Evolutionary conservation across 1,140 invertebrate species (phyloP).

Genomic region (Rhagoletis zephyria): DNA sequence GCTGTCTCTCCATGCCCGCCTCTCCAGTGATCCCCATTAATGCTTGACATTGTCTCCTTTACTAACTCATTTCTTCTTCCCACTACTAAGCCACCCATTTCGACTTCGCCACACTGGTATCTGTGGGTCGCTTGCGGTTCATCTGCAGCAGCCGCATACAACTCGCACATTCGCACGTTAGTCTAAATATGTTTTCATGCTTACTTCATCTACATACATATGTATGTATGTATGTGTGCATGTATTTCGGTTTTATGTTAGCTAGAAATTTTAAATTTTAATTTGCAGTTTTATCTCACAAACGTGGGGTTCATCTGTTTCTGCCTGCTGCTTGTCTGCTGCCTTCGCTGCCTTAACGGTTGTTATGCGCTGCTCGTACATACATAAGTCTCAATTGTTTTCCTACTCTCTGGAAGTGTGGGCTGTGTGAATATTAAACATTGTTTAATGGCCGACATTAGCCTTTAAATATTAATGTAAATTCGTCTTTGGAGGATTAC

Average conservation of each 20-base stretch:
- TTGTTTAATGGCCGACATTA: conserved; percentile 20
- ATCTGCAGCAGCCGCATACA: background rate
- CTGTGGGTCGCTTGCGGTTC: conserved; percentile 6
- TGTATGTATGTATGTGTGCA: no score
- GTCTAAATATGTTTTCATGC: background rate
- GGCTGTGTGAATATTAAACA: background rate
- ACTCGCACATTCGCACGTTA: background rate
- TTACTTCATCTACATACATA: background rate
- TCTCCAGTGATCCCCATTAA: background rate
- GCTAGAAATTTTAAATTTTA: conserved; percentile 20
- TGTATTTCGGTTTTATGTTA: background rate
- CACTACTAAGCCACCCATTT: background rate
- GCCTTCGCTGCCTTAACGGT: background rate
- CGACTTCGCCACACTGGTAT: background rate
- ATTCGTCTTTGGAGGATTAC: background rate
- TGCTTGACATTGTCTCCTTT: background rate
- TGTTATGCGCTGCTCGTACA: no score
- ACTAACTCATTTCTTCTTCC: background rate
- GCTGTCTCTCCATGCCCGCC: background rate
- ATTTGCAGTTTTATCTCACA: conserved; percentile 8
- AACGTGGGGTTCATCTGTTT: background rate
- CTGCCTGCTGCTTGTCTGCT: background rate
- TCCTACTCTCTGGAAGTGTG: background rate
- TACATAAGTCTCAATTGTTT: background rate
- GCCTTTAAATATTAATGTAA: conserved; percentile 42